Evolutionary conservation across 2,797 vertebrate species (phyloP).

Genomic region (Gadopsis bispinosus): DNA sequence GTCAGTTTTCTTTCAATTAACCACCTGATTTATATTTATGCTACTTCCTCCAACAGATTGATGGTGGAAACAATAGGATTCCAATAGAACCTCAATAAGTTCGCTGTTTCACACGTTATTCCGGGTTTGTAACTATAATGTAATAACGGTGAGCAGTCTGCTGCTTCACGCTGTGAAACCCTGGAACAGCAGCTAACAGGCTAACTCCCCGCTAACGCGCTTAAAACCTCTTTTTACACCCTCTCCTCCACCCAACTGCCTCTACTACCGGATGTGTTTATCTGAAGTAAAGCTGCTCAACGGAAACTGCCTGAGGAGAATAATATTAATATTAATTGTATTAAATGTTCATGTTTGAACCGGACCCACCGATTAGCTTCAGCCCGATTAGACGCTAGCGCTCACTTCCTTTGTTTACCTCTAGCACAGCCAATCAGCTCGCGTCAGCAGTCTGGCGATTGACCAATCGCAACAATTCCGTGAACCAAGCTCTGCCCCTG

Average conservation of each 20-base stretch:
- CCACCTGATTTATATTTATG: neutral
- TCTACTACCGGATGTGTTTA: fast-evolving
- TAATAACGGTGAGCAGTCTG: neutral
- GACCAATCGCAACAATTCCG: conserved; percentile 24
- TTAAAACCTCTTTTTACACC: neutral
- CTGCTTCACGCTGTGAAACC: neutral
- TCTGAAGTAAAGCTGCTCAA: fast-evolving
- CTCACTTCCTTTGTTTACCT: conserved; percentile 52
- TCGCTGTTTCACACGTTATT: neutral
- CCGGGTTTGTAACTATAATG: neutral
- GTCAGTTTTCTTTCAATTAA: neutral
- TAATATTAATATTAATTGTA: fast-evolving
- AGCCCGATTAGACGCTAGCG: fast-evolving
- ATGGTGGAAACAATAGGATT: neutral
- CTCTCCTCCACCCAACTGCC: neutral
- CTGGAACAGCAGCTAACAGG: conserved; percentile 17
- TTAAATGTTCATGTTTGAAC: neutral
- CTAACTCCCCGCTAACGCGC: neutral
- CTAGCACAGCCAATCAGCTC: conserved; percentile 42
- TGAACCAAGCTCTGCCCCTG: fast-evolving
- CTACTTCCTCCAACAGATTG: fast-evolving
- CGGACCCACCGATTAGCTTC: neutral
- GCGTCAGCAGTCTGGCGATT: fast-evolving
- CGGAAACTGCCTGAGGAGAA: fast-evolving
- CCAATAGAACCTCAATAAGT: fast-evolving